phyloP scores from a whole-genome alignment of 2,888 invertebrate species.

The Ormyrus thymus region DNA sequence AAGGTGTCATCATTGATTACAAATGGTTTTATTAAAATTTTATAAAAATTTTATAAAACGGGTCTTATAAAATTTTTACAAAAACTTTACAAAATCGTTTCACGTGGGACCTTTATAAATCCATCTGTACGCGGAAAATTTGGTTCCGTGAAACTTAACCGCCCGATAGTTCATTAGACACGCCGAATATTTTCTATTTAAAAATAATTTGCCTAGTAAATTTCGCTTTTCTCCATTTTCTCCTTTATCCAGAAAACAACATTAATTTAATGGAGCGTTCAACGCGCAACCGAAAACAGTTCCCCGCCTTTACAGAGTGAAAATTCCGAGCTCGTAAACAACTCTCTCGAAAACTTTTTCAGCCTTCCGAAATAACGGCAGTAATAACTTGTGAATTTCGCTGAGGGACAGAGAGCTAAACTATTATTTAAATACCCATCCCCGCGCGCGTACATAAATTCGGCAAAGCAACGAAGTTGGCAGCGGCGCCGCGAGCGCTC shows the following conservation, averaged over 20 bases:
- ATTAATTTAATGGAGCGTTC: neutral
- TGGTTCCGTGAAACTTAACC: neutral
- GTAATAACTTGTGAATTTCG: conserved; percentile 3
- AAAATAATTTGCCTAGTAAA: too few species aligned
- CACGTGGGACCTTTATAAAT: too few species aligned
- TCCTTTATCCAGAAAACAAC: neutral
- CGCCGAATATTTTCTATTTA: too few species aligned
- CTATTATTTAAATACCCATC: neutral
- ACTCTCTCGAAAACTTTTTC: neutral
- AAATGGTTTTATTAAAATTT: too few species aligned
- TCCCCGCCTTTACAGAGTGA: neutral
- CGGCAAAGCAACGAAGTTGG: conserved; percentile 14
- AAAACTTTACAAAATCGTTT: too few species aligned
- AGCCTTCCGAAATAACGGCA: neutral
- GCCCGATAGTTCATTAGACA: too few species aligned
- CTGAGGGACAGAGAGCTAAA: too few species aligned
- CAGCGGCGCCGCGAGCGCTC: neutral
- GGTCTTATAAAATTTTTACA: too few species aligned
- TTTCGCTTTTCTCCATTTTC: neutral
- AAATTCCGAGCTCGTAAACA: conserved; percentile 3
- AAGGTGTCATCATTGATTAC: too few species aligned
- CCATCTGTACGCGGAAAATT: neutral
- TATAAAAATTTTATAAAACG: too few species aligned
- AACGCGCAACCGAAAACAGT: neutral
- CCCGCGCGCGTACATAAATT: conserved; percentile 12